These are phyloP conservation scores for Drosophila stalkeri DNA, from an alignment of 2,888 invertebrate species.

Conservation along the genomic window DNA sequence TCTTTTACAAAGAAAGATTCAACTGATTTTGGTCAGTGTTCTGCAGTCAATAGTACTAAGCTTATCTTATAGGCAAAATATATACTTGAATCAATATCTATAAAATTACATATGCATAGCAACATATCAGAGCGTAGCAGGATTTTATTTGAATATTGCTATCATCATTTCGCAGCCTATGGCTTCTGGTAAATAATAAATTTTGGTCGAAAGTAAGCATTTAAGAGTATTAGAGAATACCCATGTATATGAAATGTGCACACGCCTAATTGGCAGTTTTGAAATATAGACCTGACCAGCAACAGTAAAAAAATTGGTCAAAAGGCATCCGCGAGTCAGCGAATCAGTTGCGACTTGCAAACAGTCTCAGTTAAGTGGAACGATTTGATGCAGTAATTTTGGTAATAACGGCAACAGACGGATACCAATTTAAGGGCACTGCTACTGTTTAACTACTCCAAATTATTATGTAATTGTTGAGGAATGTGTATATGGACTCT, in stretches of 20 bases:
- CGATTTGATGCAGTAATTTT: slow-evolving; percentile 75
- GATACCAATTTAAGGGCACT: slow-evolving; percentile 57
- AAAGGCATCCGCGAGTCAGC: slow-evolving; percentile 47
- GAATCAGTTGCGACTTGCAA: slow-evolving; percentile 41
- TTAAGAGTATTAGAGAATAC: slow-evolving; percentile 53
- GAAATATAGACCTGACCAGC: slow-evolving; percentile 33
- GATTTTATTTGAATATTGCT: too few species aligned
- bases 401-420: slow-evolving; percentile 69
- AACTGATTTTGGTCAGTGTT: too few species aligned
- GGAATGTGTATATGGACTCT: slow-evolving; percentile 50
- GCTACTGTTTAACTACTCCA: slow-evolving; percentile 74
- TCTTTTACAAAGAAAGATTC: too few species aligned
- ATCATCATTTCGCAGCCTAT: neutral
- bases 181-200: slow-evolving; percentile 2
- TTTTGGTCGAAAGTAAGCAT: neutral
- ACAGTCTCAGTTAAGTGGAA: slow-evolving; percentile 69
- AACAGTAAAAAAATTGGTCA: slow-evolving; percentile 40
- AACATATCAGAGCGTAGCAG: too few species aligned
- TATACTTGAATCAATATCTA: too few species aligned
- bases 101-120: too few species aligned
- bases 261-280: slow-evolving; percentile 57
- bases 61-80: too few species aligned
- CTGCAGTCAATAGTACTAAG: too few species aligned
- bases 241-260: slow-evolving; percentile 35
- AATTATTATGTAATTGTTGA: slow-evolving; percentile 66